Base-by-base conservation (phyloP, 2,888 invertebrate species). In the Megamerina dolium region DNA sequence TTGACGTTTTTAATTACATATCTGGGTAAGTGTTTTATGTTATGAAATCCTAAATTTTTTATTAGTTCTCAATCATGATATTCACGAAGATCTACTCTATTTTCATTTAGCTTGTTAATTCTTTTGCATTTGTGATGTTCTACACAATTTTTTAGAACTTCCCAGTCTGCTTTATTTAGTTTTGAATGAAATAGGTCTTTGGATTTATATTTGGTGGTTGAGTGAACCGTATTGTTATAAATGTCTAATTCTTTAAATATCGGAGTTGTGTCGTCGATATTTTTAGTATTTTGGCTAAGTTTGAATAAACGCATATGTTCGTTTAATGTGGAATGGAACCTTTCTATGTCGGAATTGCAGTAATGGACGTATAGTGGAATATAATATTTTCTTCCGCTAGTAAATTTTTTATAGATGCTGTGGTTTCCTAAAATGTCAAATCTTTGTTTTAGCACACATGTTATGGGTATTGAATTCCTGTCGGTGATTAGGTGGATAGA, bases 11-110 rank as follows among this genome's bases (percentile, higher is more conserved):
- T 42, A 35, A 49, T 27, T 29, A 48, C 38, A 31, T 47, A 47
- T 47, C 31, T 38, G 2, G 46, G 46, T 43, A 36, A 20, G 12
- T 34, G 44, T 44, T 49, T 48, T 19, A 45, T 17, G 35, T 50
- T 50, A 14, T 46, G 40, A 41, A 50, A 49, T n/a, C 47, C 47
- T 20, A 51, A 29, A 36, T 52, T 49, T 37, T 51, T 49, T 2
- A 46, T 42, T 20, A 49, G 19, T 37, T 51, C 45, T 14, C 45
- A 35, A 18, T 46, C 27, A 10, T 13, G 34, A 26, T 21, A 42
- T 9, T 42, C 35, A 18, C 27, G 38, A 14, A 29, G 32, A 10
- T 40, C 29, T 37, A 23, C 9, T 29, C 43, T 43, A 19, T 33
- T 21, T 9, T 41, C 29, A 37, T 47, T 41, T 21, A 36, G 30